phyloP scores from a whole-genome alignment of 1,140 invertebrate species.

The Archivesica marissinica region DNA sequence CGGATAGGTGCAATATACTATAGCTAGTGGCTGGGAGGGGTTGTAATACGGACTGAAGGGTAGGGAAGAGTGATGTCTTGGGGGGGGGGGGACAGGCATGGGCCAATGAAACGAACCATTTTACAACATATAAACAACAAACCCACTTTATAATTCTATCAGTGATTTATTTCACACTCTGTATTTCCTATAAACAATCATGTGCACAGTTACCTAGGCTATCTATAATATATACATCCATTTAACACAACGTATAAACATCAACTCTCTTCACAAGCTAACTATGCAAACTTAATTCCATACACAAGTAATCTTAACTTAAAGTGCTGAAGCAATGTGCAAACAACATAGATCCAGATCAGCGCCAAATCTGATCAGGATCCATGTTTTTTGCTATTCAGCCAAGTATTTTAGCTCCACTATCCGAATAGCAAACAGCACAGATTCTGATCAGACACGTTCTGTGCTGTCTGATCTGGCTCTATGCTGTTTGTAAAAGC shows the following conservation, averaged over 20 bases:
- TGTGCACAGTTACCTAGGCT: conserved; percentile 32
- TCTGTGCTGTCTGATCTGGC: no score
- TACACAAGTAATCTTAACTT: background rate
- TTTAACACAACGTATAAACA: background rate
- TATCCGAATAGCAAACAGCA: background rate
- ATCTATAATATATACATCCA: conserved; percentile 24
- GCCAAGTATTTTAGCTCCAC: background rate
- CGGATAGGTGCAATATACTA: no score
- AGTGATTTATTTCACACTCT: conserved; percentile 39
- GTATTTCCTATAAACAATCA: conserved; percentile 37
- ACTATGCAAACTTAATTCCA: background rate
- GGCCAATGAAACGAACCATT: no score
- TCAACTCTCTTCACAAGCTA: background rate
- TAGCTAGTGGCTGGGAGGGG: no score
- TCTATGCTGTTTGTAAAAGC: no score
- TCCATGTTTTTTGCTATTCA: background rate
- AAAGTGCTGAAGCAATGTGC: background rate
- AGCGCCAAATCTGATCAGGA: no score
- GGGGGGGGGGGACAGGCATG: no score
- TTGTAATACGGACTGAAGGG: no score
- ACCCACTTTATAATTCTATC: conserved; percentile 17
- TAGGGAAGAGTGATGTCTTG: no score
- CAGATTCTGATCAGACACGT: background rate
- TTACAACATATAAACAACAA: no score
- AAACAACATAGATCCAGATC: no score